These are phyloP conservation scores for Propithecus perrieri DNA, from an alignment of 2,797 vertebrate genomes.

Conservation along the genomic window DNA sequence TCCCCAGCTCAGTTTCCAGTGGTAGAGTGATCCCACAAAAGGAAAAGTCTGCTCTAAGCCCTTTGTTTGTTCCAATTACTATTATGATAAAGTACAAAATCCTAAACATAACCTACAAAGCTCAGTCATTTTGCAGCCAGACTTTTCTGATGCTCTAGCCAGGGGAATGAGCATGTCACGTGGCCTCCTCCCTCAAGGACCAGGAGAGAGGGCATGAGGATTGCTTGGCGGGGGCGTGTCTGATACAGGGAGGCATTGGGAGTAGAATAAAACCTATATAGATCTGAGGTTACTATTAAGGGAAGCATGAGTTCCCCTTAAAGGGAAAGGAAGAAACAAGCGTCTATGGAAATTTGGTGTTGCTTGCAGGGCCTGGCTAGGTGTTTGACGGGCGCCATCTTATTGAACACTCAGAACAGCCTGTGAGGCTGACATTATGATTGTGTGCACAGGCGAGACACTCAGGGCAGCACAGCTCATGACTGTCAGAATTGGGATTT, in stretches of 20 bases:
- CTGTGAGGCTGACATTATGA: neutral
- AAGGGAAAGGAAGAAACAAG: neutral
- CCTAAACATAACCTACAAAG: neutral
- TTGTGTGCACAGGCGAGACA: accelerated
- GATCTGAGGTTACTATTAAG: neutral
- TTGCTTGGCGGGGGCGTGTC: neutral
- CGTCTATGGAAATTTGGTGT: neutral
- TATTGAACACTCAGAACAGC: neutral
- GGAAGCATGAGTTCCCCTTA: neutral
- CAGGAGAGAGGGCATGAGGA: neutral
- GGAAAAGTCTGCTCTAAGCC: neutral
- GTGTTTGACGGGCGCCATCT: neutral
- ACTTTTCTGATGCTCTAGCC: neutral
- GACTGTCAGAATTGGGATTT: neutral
- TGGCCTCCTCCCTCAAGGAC: neutral
- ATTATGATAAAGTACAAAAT: neutral
- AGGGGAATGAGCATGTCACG: neutral
- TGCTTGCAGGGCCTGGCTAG: neutral
- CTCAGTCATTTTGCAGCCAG: neutral
- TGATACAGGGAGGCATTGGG: too few relatives aligned
- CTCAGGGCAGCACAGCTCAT: neutral
- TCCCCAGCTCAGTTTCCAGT: neutral
- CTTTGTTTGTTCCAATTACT: neutral
- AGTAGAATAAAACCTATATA: neutral
- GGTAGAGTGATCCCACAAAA: neutral